Conservation (phyloP, 2,888 invertebrate genomes). For the Epirrhoe alternata region DNA sequence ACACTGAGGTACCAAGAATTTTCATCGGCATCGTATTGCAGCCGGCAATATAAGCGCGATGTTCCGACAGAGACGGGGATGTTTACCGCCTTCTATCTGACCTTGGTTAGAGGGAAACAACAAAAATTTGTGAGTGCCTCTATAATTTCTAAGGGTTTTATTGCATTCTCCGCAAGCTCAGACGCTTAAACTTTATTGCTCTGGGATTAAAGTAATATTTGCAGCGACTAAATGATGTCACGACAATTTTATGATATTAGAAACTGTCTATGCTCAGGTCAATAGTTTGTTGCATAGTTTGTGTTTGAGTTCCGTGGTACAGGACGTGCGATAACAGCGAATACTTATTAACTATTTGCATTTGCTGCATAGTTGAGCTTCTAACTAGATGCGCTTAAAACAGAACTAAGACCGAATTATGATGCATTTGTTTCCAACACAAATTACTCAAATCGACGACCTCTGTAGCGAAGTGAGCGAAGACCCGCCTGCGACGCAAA, state of each 20-base stretch:
- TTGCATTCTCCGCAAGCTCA: conserved; percentile 83
- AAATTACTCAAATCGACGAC: conserved; percentile 1
- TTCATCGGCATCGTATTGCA: conserved; percentile 79
- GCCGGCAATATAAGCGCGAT: conserved; percentile 79
- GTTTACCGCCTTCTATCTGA: conserved; percentile 59
- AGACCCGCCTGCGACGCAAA: no score
- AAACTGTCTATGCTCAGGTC: conserved; percentile 79
- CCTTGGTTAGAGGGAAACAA: conserved; percentile 80
- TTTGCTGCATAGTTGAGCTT: conserved; percentile 57
- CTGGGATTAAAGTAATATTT: conserved; percentile 85
- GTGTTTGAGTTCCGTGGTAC: conserved; percentile 68
- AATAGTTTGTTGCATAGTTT: conserved; percentile 78
- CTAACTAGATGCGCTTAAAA: conserved; percentile 17
- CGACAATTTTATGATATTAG: conserved; percentile 83
- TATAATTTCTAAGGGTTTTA: conserved; percentile 82
- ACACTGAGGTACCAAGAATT: conserved; percentile 82
- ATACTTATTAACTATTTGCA: conserved; percentile 72
- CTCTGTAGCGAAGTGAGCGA: not conserved
- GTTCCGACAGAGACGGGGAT: conserved; percentile 74
- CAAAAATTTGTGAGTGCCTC: conserved; percentile 68
- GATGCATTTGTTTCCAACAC: conserved; percentile 7
- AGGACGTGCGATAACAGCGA: conserved; percentile 75
- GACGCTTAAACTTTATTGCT: conserved; percentile 84
- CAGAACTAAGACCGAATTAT: conserved; percentile 11
- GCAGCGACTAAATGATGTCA: conserved; percentile 82